Conservation (phyloP, 2,888 invertebrate genomes). For the Latrodectus hesperus region DNA sequence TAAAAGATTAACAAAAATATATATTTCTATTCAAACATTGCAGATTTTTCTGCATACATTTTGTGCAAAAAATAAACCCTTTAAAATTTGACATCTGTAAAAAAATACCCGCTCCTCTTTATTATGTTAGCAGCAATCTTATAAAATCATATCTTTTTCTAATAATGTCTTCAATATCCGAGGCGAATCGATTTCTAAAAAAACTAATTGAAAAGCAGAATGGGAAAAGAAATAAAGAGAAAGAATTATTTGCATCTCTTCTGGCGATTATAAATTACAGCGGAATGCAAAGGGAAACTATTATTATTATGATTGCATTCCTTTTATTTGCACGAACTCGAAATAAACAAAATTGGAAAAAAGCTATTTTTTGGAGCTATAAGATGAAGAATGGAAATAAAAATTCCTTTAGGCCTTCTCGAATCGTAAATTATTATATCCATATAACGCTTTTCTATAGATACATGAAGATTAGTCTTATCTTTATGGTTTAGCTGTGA, state of each 20-base stretch:
- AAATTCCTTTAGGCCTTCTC: not conserved
- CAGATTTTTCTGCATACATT: too few relatives aligned
- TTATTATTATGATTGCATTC: not conserved
- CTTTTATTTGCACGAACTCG: conserved; percentile 2
- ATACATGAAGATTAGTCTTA: too few relatives aligned
- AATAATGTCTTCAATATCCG: too few relatives aligned
- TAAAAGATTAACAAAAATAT: too few relatives aligned
- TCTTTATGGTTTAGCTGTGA: too few relatives aligned
- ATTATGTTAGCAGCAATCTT: too few relatives aligned
- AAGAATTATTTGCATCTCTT: conserved; percentile 4
- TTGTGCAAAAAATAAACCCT: too few relatives aligned
- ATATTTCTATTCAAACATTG: too few relatives aligned
- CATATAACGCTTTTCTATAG: too few relatives aligned
- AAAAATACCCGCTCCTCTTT: too few relatives aligned
- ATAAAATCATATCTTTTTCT: too few relatives aligned
- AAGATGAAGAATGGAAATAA: not conserved
- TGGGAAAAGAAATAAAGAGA: not conserved
- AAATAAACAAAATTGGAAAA: conserved; percentile 1
- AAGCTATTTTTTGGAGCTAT: not conserved
- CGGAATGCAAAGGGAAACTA: not conserved
- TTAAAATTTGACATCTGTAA: too few relatives aligned
- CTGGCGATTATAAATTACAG: not conserved
- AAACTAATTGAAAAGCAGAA: conserved; percentile 2
- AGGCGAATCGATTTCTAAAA: not conserved
- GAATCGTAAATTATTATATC: not conserved